Evolutionary conservation across 2,888 invertebrate species (phyloP).

Genomic region (Scaptomyza cyrtandrae): DNA sequence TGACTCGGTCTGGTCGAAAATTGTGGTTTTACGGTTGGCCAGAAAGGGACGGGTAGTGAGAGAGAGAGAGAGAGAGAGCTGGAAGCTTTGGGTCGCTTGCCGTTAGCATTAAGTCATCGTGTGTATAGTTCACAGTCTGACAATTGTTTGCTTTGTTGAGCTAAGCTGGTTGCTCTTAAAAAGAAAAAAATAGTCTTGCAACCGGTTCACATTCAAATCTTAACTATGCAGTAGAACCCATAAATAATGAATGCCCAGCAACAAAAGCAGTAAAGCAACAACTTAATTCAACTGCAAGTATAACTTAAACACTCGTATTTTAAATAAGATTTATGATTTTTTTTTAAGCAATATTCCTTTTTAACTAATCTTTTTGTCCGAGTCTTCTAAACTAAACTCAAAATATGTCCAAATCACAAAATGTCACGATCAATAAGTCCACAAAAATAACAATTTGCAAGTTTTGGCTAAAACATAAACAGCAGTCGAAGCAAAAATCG

Average conservation of each 20-base stretch:
- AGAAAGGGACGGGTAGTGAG: neutral
- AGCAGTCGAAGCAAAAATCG: constrained; percentile 17
- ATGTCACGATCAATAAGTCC: constrained; percentile 1
- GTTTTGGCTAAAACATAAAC: constrained; percentile 42
- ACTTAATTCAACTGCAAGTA: constrained; percentile 6
- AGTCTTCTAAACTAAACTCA: neutral
- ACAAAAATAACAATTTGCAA: constrained; percentile 62
- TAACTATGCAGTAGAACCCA: constrained; percentile 39
- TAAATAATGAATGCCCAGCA: constrained; percentile 34
- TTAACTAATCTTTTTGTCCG: neutral
- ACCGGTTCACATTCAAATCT: constrained; percentile 55
- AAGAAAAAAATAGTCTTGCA: constrained; percentile 19
- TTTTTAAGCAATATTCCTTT: neutral
- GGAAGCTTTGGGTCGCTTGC: constrained; percentile 15
- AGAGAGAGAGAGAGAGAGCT: neutral
- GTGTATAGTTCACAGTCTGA: constrained; percentile 26
- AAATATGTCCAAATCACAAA: constrained; percentile 17
- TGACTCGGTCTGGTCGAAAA: constrained; percentile 33
- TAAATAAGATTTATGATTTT: constrained; percentile 25
- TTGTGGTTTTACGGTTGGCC: constrained; percentile 30
- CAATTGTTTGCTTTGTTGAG: constrained; percentile 41
- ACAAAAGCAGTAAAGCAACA: constrained; percentile 27
- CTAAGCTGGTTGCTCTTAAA: constrained; percentile 18
- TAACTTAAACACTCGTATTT: constrained; percentile 18
- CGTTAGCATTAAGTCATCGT: constrained; percentile 54